Conservation (phyloP, 1,140 invertebrate species). For the Ladona fulva region DNA sequence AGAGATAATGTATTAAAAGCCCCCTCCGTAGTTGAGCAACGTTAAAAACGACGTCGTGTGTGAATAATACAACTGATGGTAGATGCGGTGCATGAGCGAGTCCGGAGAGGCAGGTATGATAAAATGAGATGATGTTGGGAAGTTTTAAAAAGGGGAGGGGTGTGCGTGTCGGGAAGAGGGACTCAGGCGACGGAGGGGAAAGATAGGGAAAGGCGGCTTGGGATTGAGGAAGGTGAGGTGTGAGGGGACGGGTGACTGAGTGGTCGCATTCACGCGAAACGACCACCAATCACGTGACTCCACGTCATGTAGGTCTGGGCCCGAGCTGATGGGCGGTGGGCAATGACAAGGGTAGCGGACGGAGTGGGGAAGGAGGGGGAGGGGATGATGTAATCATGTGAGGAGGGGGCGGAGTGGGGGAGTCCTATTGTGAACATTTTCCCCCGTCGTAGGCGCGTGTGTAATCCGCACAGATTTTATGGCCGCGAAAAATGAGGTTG, state of each 20-base stretch:
- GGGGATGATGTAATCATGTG: neutral
- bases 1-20: neutral
- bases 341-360: neutral
- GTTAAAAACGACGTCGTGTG: neutral
- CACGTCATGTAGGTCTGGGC: slow-evolving; percentile 1
- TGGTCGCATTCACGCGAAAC: slow-evolving; percentile 6
- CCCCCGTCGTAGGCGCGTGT: neutral
- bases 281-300: neutral
- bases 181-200: no score
- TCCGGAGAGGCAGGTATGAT: neutral
- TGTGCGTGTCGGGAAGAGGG: neutral
- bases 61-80: neutral
- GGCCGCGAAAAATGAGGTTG: neutral
- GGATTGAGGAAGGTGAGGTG: no score
- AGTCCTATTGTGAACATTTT: neutral
- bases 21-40: neutral
- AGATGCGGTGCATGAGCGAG: neutral
- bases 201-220: neutral
- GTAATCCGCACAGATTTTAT: neutral
- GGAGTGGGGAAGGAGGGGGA: neutral
- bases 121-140: neutral
- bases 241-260: neutral
- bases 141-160: neutral
- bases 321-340: neutral
- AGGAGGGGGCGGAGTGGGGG: neutral